Conservation (phyloP, 2,888 invertebrate species). For the Pheosia gnoma region DNA sequence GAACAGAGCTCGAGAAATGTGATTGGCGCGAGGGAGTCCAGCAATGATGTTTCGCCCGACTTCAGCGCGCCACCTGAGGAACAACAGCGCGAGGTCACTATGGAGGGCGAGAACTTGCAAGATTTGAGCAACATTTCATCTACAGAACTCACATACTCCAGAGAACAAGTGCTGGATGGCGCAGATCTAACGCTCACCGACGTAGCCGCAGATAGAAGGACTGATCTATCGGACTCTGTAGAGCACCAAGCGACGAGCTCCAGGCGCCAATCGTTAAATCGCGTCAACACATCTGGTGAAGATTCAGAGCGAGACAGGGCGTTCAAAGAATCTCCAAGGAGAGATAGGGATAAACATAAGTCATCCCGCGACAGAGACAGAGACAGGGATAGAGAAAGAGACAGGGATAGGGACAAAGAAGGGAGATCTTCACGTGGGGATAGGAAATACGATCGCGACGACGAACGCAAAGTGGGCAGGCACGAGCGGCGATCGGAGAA, state of each 20-base stretch:
- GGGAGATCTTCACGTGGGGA: constrained; percentile 66
- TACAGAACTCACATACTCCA: constrained; percentile 62
- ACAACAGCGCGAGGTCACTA: constrained; percentile 80
- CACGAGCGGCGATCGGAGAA: constrained; percentile 57
- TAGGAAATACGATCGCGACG: constrained; percentile 63
- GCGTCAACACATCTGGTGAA: constrained; percentile 69
- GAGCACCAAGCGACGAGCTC: constrained; percentile 61
- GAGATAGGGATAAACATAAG: constrained; percentile 65
- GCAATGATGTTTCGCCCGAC: constrained; percentile 52
- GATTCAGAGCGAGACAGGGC: constrained; percentile 74
- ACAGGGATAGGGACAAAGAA: constrained; percentile 52
- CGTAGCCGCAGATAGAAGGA: constrained; percentile 42
- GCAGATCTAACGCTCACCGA: constrained; percentile 65
- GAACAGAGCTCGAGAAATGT: constrained; percentile 59
- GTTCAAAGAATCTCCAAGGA: constrained; percentile 66
- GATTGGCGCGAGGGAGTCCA: constrained; percentile 55
- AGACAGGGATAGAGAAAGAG: constrained; percentile 57
- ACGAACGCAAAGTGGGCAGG: constrained; percentile 55
- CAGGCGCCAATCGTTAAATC: constrained; percentile 61
- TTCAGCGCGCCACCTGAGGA: constrained; percentile 57
- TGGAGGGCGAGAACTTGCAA: constrained; percentile 85
- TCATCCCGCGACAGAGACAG: constrained; percentile 55
- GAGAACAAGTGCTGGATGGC: constrained; percentile 81
- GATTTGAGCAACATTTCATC: constrained; percentile 70
- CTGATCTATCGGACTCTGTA: constrained; percentile 60